A percentile compares a stretch with the other conserved stretches of the same genome.
phyloP scores from a whole-genome alignment of 2,797 vertebrate species.

The Rhinophrynus dorsalis region DNA sequence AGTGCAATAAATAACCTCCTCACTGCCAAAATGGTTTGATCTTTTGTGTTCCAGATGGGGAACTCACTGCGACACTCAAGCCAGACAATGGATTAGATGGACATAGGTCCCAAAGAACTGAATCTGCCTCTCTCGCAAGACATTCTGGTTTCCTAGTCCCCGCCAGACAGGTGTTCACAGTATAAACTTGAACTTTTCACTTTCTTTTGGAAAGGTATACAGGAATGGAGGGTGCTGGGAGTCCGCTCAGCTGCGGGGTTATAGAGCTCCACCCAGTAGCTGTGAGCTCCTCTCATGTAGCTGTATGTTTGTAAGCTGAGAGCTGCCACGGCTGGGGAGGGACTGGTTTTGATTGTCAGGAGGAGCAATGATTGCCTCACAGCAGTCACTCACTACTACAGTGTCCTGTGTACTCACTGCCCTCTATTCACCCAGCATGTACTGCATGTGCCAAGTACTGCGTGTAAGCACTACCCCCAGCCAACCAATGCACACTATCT shows the following conservation, averaged over 20 bases:
- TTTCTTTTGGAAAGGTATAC: conserved; percentile 1
- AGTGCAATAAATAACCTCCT: no score
- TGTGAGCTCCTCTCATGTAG: conserved; percentile 11
- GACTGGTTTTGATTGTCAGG: conserved; percentile 37
- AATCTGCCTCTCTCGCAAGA: no score
- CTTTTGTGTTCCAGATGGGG: no score
- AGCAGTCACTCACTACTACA: conserved; percentile 6
- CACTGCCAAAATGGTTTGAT: no score
- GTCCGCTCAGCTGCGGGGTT: conserved; percentile 2
- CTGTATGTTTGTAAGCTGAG: background rate
- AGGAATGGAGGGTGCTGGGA: background rate
- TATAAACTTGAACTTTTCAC: background rate
- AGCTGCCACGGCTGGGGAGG: conserved; percentile 23
- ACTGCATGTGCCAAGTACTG: no score
- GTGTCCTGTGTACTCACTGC: conserved; percentile 8
- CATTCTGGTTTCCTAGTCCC: no score
- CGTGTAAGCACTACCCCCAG: no score
- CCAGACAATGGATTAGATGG: no score
- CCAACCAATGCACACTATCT: no score
- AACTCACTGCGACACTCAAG: no score
- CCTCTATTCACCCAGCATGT: background rate
- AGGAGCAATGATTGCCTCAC: conserved; percentile 8
- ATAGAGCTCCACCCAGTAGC: conserved; percentile 5
- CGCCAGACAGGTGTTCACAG: conserved; percentile 1
- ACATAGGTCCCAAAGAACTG: no score